phyloP scores from a whole-genome alignment of 1,140 invertebrate genomes.

The Brachionus rotundiformis region DNA sequence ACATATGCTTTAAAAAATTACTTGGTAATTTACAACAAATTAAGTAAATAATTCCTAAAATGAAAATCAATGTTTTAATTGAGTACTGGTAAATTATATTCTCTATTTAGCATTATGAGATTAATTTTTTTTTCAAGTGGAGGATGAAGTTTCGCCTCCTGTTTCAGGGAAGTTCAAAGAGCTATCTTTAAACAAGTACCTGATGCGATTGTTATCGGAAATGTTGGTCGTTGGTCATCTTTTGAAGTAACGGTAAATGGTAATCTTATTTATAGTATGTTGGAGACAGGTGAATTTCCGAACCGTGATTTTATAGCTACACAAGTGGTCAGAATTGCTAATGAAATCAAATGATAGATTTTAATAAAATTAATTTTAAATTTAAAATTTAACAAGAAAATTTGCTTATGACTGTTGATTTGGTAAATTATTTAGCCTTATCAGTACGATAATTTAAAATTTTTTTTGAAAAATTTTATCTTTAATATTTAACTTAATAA shows the following conservation, averaged over 20 bases:
- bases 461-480: too few species aligned
- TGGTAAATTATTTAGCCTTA: not conserved
- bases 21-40: not conserved
- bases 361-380: not conserved
- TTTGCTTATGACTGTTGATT: not conserved
- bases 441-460: not conserved
- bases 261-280: constrained; percentile 17
- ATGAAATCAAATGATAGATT: not conserved
- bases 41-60: too few species aligned
- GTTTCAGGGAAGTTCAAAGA: constrained; percentile 15
- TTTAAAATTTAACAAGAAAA: not conserved
- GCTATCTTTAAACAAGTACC: constrained; percentile 17
- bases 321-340: not conserved
- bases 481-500: too few species aligned
- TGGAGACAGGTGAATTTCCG: constrained; percentile 38
- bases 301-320: not conserved
- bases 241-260: constrained; percentile 34
- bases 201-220: constrained; percentile 24
- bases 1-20: not conserved
- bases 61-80: not conserved
- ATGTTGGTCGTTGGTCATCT: constrained; percentile 37
- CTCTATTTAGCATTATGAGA: not conserved
- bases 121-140: not conserved
- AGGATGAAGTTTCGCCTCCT: constrained; percentile 8
- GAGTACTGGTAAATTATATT: constrained; percentile 13